These are phyloP conservation scores for Ochropleura plecta DNA, from an alignment of 2,888 invertebrate species.

Conservation along the genomic window DNA sequence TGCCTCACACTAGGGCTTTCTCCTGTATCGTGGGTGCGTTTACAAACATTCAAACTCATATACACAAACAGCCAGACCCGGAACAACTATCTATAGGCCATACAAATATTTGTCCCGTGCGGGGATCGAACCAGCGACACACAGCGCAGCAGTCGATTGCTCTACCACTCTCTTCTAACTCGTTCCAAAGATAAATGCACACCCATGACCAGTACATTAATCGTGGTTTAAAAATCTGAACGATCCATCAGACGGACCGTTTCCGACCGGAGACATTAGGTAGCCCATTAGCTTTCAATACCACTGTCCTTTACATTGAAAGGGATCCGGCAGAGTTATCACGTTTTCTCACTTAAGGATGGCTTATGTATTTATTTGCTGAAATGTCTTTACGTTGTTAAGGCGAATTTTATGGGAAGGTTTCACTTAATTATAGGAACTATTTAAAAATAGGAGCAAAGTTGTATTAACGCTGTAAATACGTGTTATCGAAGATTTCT, in stretches of 20 bases:
- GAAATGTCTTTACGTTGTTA: neutral
- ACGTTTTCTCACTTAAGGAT: neutral
- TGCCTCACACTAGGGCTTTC: too few species aligned
- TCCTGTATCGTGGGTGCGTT: too few species aligned
- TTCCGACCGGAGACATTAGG: conserved; percentile 60
- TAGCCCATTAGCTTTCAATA: conserved; percentile 66
- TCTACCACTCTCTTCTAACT: neutral
- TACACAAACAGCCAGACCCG: too few species aligned
- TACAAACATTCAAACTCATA: too few species aligned
- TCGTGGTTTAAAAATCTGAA: conserved; percentile 63
- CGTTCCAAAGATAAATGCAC: conserved; percentile 50
- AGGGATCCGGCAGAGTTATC: conserved; percentile 27
- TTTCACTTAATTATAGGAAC: neutral
- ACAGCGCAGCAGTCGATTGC: too few species aligned
- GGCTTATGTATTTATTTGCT: conserved; percentile 14
- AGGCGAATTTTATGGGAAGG: neutral
- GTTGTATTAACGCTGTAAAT: too few species aligned
- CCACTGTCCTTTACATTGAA: conserved; percentile 58
- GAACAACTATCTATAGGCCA: too few species aligned
- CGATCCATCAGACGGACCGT: conserved; percentile 54
- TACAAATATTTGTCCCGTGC: too few species aligned
- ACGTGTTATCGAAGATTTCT: too few species aligned
- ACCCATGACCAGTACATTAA: conserved; percentile 60
- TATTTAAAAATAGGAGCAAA: too few species aligned
- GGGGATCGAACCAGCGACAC: too few species aligned